Base-by-base conservation (phyloP, 53 echinoderm and acorn worm species). In the Astropecten irregularis region DNA sequence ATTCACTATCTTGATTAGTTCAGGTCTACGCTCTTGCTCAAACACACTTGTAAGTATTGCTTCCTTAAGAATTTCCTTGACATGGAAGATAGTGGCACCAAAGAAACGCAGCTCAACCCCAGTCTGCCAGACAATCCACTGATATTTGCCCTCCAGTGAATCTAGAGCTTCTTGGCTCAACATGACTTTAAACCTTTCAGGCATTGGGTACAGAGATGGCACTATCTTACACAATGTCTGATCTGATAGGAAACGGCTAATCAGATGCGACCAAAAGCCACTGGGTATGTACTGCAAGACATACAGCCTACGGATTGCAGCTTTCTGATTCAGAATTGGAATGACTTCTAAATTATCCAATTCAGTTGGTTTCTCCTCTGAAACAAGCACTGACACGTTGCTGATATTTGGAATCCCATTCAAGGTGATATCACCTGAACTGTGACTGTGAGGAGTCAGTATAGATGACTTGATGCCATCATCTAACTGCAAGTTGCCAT, bases 221-320 rank as follows among this genome's bases (percentile, higher is more conserved):
- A 87, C 86, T 25, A 94, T 66, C 51, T 84, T 77, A 49, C 76
- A 77, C 18, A 96, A 77, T 9, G 76, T 84, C 61, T 89, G 89
- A 59, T 93, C 91, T 9, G 97, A 93, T 13, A 96, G 82, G 37
- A 96, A 88, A 15, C 97, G 83, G 53, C 93, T 94, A 82, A 97
- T 94, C 44, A 97, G 76, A 32, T 94, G 92, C 0, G 97, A 97
- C 97, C 97, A 97, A 47, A 94, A 97, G 1, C 97, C 97, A 48
- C 97, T 97, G 16, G 97, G 97, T 34, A 97, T 94, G 69, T 97
- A 97, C 90, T 97, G 97, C 49, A 97, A 66, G 64, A 97, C 71
- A 39, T 94, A 97, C 66, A 97, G 69, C 49, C 97, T 73, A 7
- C 93, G 86, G 16, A 97, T 94, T 16, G 90, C 92, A 0, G 90